Conservation (phyloP, 2,797 vertebrate species). For the Rhabdomys pumilio region DNA sequence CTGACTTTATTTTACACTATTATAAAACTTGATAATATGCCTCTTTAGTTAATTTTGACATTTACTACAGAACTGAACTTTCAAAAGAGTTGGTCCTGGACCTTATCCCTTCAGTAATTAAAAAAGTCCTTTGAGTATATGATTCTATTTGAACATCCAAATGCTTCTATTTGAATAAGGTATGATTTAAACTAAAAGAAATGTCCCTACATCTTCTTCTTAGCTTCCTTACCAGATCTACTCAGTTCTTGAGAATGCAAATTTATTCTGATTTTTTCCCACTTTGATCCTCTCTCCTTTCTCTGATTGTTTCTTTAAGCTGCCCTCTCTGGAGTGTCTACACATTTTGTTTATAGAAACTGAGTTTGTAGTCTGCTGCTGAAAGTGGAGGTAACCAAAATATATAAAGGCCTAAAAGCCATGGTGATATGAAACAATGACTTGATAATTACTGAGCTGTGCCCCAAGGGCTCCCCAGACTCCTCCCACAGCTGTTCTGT, state of each 20-base stretch:
- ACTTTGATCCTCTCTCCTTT: neutral
- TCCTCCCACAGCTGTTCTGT: neutral
- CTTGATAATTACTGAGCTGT: neutral
- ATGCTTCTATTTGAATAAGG: constrained; percentile 45
- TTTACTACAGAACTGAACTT: constrained; percentile 10
- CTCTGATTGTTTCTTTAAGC: constrained; percentile 16
- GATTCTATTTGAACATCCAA: constrained; percentile 47
- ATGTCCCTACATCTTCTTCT: constrained; percentile 19
- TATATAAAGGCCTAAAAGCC: constrained; percentile 22
- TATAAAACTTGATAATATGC: constrained; percentile 13
- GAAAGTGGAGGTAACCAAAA: neutral
- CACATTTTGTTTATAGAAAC: constrained; percentile 24
- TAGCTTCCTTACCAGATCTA: neutral
- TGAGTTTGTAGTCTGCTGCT: neutral
- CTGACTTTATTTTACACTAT: constrained; percentile 21
- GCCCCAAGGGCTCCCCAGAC: neutral
- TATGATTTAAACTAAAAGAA: constrained; percentile 63
- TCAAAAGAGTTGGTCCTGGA: neutral
- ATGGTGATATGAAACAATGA: neutral
- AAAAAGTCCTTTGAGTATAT: neutral
- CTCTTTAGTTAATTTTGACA: neutral
- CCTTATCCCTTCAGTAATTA: constrained; percentile 39
- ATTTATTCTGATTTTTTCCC: neutral
- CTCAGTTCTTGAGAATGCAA: constrained; percentile 44
- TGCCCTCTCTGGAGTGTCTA: neutral